Evolutionary conservation across 2,113 vertebrate genomes (phyloP), one percentile per base, ranked within the genome.

Genomic region (Todiramphus chloris): DNA sequence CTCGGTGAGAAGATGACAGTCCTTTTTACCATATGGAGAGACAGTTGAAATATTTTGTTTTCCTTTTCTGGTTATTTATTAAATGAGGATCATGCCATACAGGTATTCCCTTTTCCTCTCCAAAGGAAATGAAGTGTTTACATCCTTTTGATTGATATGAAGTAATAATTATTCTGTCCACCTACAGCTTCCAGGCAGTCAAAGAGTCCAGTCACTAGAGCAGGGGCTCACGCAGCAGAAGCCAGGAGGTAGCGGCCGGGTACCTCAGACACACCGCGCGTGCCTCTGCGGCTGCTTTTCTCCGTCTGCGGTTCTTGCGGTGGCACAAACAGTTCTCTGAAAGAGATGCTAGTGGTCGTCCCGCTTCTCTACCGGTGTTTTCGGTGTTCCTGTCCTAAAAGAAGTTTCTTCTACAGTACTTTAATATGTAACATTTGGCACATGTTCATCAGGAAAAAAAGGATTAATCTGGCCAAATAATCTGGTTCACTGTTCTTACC

Each of bases 21-120:
- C 70, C 62, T 92, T 97, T 96, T 83, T 96, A 93, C 92, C 96
- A 92, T 93, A 95, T 97, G 96, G 96, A 93, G 83, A 60, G 53
- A 95, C 83, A 95, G 91, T 48, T 97, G 77, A 93, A 73, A 94
- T 94, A 91, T 91, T 91, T 95, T 92, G 75, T 93, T 95, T 94
- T 93, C 67, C 28, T 93, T 81, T 94, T 66, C 93, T 93, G 89
- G 90, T 95, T 96, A 96, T 97, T 97, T 95, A 94, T 97, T 97
- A 93, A 97, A 95, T 3, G 48, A 86, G 72, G 75, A 90, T 76
- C 97, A 33, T 82, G 81, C 67, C 43, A 63, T 95, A 81, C 64
- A 95, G 74, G 76, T 96, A 96, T 95, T 94, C 91, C 87, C 89
- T 89, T 84, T 94, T 94, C 68, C 87, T 94, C 76, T 87, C 89